These are phyloP conservation scores for Stenodera caucasica DNA, from an alignment of 2,888 invertebrate species.

Conservation along the genomic window DNA sequence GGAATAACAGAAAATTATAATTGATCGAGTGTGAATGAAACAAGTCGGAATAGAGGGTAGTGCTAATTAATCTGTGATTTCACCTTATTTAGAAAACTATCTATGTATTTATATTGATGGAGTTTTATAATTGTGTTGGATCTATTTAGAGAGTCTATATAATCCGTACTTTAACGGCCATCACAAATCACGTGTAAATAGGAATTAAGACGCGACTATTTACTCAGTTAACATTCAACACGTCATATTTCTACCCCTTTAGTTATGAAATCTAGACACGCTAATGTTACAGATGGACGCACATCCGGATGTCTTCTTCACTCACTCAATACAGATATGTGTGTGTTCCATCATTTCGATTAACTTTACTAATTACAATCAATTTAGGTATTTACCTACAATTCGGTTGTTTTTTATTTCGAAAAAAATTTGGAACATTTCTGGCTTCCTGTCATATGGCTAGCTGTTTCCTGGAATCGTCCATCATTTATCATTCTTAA, in stretches of 20 bases:
- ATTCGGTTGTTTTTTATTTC: not conserved
- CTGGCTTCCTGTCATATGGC: conserved; percentile 9
- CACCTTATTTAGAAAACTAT: too few species aligned
- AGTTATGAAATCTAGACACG: conserved; percentile 12
- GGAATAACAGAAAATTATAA: not conserved
- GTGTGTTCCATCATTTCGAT: conserved; percentile 3
- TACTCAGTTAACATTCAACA: conserved; percentile 12
- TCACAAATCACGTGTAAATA: conserved; percentile 13
- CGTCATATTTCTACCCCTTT: conserved; percentile 14
- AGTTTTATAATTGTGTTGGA: not conserved
- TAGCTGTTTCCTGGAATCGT: not conserved
- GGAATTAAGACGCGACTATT: conserved; percentile 5
- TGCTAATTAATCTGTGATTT: not conserved
- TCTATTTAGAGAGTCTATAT: conserved; percentile 4
- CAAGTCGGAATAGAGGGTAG: not conserved
- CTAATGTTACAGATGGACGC: conserved; percentile 12
- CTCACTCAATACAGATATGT: not conserved
- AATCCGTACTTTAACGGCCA: conserved; percentile 8
- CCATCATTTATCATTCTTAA: conserved; percentile 31
- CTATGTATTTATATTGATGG: not conserved
- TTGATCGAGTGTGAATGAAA: not conserved
- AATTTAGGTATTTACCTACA: too few species aligned
- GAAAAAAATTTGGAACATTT: not conserved
- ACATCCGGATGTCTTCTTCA: conserved; percentile 9
- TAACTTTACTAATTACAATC: not conserved